Conservation (phyloP, 1,140 invertebrate species). For the Amyelois transitella region DNA sequence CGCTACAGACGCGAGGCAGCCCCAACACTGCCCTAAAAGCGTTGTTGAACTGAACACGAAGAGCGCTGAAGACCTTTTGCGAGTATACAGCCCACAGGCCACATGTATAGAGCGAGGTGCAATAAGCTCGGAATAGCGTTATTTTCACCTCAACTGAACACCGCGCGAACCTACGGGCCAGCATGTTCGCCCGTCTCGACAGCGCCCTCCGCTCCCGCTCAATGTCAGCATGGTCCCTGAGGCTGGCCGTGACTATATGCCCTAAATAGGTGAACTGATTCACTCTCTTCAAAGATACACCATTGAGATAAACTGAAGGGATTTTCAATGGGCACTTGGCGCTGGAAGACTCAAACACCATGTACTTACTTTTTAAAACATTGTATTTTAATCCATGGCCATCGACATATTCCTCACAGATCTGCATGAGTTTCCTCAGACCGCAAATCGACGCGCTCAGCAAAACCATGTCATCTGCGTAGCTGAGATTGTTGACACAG, state of each 20-base stretch:
- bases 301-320: not conserved
- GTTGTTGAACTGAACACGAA: constrained; percentile 1
- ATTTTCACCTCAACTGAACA: not conserved
- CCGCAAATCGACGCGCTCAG: not conserved
- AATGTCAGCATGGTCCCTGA: not conserved
- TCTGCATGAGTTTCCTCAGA: not conserved
- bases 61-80: not conserved
- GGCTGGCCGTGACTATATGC: not conserved
- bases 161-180: not conserved
- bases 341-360: constrained; percentile 5
- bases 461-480: no score
- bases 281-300: not conserved
- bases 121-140: constrained; percentile 2
- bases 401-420: constrained; percentile 6
- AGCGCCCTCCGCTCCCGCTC: not conserved
- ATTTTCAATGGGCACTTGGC: not conserved
- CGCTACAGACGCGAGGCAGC: not conserved
- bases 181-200: constrained; percentile 4
- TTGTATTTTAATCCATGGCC: constrained; percentile 3
- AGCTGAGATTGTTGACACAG: constrained; percentile 7
- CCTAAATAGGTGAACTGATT: constrained; percentile 11
- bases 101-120: not conserved
- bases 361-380: constrained; percentile 3
- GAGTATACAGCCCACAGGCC: not conserved
- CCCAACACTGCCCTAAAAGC: no score